Conservation (phyloP, 2,797 vertebrate species). For the Typhlichthys subterraneus region DNA sequence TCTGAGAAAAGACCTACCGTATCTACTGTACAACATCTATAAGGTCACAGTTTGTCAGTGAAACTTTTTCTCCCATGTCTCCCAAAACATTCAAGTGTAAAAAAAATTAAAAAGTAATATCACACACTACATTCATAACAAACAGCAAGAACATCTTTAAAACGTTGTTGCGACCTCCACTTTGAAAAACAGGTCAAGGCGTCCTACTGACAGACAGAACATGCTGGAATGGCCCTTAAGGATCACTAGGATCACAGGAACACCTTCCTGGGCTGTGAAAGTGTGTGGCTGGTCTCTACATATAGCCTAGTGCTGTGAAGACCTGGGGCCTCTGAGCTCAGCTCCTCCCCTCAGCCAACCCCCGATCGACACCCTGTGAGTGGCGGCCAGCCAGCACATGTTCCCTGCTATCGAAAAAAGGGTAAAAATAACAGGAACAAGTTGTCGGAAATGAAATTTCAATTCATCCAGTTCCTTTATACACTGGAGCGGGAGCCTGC, state of each 20-base stretch:
- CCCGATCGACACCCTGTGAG: conserved; percentile 74
- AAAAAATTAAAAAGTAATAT: no score
- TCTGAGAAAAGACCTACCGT: background rate
- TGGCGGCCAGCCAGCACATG: conserved; percentile 67
- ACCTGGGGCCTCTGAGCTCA: conserved; percentile 41
- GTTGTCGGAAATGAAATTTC: conserved; percentile 95
- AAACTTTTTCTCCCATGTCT: no score
- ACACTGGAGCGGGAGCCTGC: conserved; percentile 84
- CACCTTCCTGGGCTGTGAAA: background rate
- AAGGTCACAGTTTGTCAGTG: no score
- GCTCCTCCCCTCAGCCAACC: conserved; percentile 55
- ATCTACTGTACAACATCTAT: no score
- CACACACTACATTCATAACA: no score
- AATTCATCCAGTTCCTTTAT: conserved; percentile 92
- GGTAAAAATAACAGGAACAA: conserved; percentile 91
- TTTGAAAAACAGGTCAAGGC: conserved; percentile 4
- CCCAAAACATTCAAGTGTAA: no score
- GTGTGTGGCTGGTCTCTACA: conserved; percentile 9
- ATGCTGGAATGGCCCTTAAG: conserved; percentile 18
- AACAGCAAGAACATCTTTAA: no score
- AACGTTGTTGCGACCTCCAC: background rate
- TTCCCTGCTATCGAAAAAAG: conserved; percentile 73
- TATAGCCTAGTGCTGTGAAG: conserved; percentile 17
- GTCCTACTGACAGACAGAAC: background rate
- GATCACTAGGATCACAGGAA: conserved; percentile 15